Base-by-base conservation (phyloP, 2,113 vertebrate genomes). In the Mobula hypostoma region DNA sequence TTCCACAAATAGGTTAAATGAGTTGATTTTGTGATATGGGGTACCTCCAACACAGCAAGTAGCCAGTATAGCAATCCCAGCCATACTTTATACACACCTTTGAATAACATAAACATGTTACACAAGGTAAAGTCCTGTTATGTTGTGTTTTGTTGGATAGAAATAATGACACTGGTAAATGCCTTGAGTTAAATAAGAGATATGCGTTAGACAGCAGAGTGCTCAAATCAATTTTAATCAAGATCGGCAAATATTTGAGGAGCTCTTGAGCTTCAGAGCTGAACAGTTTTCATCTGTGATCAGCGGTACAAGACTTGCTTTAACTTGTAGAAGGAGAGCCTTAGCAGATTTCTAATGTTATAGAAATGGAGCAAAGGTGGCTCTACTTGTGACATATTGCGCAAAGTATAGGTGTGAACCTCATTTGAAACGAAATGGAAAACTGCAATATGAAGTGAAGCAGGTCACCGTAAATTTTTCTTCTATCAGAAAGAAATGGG, bases 171-270 rank as follows among this genome's bases (percentile, higher is more conserved):
- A 58, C 21, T 66, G 61, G 85, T 48, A 93, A 93, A 48, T 74
- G 68, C 21, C 15, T 74, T 72, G 66, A 93, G 7, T 68, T 72
- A 32, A 92, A 12, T 72, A 72, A 24, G 32, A 72, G 68, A 19
- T 32, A 66, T 90, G 15, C 29, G 66, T 66, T 66, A n/a, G 29
- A 63, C 68, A 36, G 7, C 9, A 7, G 70, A 48, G 19, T 72
- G n/a, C 17, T 72, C 32, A 74, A 66, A 90, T 93, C 63, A 93
- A 93, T 93, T 93, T 93, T 72, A 40, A 48, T 93, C 32, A 93
- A 72, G 36, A 74, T 72, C 21, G 19, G n/a, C 19, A 24, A 93
- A 93, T 70, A 74, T 68, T 90, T 90, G 90, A 93, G 66, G 2
- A 40, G 68, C 63, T 63, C 83, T 63, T 12, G 83, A 88, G 83